Evolutionary conservation across 2,797 vertebrate species (phyloP), one percentile per base, ranked within the genome.

Genomic region (Cirrhinus molitorella): DNA sequence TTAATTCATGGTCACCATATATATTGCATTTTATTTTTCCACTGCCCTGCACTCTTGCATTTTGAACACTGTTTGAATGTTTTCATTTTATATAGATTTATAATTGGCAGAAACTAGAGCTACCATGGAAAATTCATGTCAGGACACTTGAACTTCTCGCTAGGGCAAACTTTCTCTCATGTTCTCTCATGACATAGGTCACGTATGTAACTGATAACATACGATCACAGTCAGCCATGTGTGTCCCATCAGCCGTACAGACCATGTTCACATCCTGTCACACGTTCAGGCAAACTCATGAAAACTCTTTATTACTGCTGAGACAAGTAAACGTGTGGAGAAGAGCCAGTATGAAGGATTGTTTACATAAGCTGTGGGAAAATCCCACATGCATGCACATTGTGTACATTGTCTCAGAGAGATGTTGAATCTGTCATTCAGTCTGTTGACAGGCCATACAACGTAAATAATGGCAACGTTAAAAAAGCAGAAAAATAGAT

Each of bases 341-440:
- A 67, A 75, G 31, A 66, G 31, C 71, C 31, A 65, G 70, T 5
- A 10, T 66, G 10, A 72, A 63, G 31, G 31, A 43, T 16, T 75
- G 80, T 75, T 68, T 75, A 67, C 72, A 83, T 76, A 45, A 83
- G 37, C 74, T 53, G 61, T 83, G 81, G 73, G 81, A 83, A 83
- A 74, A 53, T 80, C 40, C 79, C 79, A 61, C 55, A 34, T 43
- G 13, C 37, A 75, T 43, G 47, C 61, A 83, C 23, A 31, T 16
- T 67, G 81, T 68, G 67, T 81, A 61, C 55, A 49, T 37, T 47
- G 51, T 61, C 51, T 31, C 43, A 23, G 3, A 61, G 37, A 59
- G 51, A 68, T 68, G 79, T 73, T 81, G 49, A 73, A 28, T 61
- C 43, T 73, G 55, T 25, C 51, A 19, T 45, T 45, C 37, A 5